A percentile compares a stretch with the other conserved stretches of the same genome.
These are phyloP conservation scores for Actinopyga echinites DNA, from an alignment of 53 echinoderm and acorn worm species.

Conservation along the genomic window DNA sequence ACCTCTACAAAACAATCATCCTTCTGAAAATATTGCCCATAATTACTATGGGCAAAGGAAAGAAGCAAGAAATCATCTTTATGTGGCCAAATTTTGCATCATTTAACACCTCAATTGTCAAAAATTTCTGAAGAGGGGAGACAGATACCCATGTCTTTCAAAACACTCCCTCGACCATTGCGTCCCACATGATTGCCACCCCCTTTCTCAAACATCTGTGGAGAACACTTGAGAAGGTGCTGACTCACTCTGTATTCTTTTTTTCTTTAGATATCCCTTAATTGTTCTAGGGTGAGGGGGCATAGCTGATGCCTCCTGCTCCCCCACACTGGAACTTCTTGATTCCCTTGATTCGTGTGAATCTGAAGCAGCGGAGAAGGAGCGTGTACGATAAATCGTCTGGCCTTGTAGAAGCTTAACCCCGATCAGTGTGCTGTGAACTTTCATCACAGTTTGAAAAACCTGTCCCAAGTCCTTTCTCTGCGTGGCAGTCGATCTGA, in stretches of 20 bases:
- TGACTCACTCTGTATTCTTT: conserved; percentile 3
- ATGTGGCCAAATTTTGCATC: too few species aligned
- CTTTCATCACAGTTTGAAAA: conserved; percentile 80
- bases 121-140: too few species aligned
- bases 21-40: too few species aligned
- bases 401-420: conserved; percentile 71
- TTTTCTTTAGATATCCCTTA: conserved; percentile 32
- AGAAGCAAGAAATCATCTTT: too few species aligned
- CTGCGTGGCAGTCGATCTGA: neutral
- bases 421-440: conserved; percentile 67
- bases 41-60: too few species aligned
- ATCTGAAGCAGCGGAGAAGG: neutral
- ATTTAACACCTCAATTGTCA: too few species aligned
- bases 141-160: too few species aligned
- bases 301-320: neutral
- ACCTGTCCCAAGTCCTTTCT: conserved; percentile 65
- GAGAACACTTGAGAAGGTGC: neutral
- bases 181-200: too few species aligned
- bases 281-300: conserved; percentile 29
- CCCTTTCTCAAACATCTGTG: too few species aligned
- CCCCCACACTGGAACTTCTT: conserved; percentile 6
- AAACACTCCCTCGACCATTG: too few species aligned
- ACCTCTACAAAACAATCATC: too few species aligned
- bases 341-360: conserved; percentile 36
- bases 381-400: neutral